Base-by-base conservation (phyloP, 2,797 vertebrate species). In the Loriculus beryllinus region DNA sequence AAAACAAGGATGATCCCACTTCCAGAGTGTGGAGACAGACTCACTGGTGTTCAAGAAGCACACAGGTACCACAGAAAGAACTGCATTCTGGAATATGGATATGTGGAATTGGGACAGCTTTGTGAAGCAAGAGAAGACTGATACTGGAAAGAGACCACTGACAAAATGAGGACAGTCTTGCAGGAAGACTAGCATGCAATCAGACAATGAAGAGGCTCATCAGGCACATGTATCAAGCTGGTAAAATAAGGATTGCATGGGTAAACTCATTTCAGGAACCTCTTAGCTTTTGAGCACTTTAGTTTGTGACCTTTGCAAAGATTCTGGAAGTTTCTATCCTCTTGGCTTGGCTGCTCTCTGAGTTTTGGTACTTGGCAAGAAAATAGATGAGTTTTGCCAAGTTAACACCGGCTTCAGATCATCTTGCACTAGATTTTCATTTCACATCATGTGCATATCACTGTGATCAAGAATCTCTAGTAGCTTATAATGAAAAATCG, bases 121-220 rank as follows among this genome's bases (percentile, higher is more conserved):
- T 77, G 56, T 37, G 40, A 71, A 83, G 20, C 65, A 83, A 77
- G 47, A 64, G n/a, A 67, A 70, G 29, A 40, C 31, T 18, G n/a
- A 48, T 8, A 21, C 14, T 69, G 67, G 62, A 45, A 76, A 84
- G 3, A 8, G 7, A 54, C 11, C 29, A 49, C 0, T 2, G 16
- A 48, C 25, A 69, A 78, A 70, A 81, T 3, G 17, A 78, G 33
- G 48, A 48, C 10, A 68, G 5, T 71, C 28, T 65, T n/a, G 19
- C 0, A 1, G 12, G n/a, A 37, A 76, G 63, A 57, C 19, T 28
- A 35, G 16, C 29, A 52, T 7, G 21, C 1, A 2, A 47, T 28
- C 67, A 59, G 39, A 51, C 31, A 59, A 39, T 39, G 20, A 33
- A 52, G 35, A 68, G n/a, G 35, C 72, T 54, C 26, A 39, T 40